Evolutionary conservation across 2,797 vertebrate genomes (phyloP).

Genomic region (Enteromius treurensis): DNA sequence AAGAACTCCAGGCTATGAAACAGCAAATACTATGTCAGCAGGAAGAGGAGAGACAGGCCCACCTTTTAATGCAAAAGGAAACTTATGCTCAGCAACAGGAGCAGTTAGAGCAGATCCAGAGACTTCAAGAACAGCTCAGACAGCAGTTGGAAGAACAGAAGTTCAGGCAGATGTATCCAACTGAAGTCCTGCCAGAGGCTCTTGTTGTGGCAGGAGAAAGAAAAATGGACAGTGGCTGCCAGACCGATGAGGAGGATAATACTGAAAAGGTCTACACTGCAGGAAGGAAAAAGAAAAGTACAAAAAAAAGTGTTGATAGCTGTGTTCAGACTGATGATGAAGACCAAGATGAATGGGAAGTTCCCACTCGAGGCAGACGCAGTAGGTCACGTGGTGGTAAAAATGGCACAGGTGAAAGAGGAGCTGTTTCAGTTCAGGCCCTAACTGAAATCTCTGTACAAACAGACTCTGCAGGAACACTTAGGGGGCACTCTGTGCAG

Average conservation of each 20-base stretch:
- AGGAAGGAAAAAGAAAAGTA: constrained; percentile 85
- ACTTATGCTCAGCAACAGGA: constrained; percentile 94
- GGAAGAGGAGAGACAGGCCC: constrained; percentile 95
- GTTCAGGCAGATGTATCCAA: constrained; percentile 92
- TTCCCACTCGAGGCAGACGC: constrained; percentile 77
- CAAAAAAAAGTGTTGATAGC: constrained; percentile 94
- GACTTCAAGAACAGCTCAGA: constrained; percentile 96
- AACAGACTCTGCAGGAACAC: constrained; percentile 88
- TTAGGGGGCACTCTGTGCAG: constrained; percentile 83
- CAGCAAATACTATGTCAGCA: constrained; percentile 95
- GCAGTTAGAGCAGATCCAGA: constrained; percentile 97
- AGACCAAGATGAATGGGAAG: constrained; percentile 97
- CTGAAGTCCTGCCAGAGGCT: constrained; percentile 82
- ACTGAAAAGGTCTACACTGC: constrained; percentile 85
- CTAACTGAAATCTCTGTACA: constrained; percentile 98
- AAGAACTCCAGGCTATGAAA: constrained; percentile 96
- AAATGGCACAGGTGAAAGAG: constrained; percentile 73
- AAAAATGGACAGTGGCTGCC: constrained; percentile 96
- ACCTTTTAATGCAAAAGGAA: constrained; percentile 98
- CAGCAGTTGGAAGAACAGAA: constrained; percentile 96
- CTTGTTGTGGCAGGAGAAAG: constrained; percentile 78
- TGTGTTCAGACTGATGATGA: constrained; percentile 99
- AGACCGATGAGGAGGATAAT: constrained; percentile 95
- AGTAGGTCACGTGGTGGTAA: constrained; percentile 75
- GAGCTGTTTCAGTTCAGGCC: constrained; percentile 89